Evolutionary conservation across 2,797 vertebrate genomes (phyloP), one percentile per base, ranked within the genome.

Genomic region (Pyrocephalus nanus): DNA sequence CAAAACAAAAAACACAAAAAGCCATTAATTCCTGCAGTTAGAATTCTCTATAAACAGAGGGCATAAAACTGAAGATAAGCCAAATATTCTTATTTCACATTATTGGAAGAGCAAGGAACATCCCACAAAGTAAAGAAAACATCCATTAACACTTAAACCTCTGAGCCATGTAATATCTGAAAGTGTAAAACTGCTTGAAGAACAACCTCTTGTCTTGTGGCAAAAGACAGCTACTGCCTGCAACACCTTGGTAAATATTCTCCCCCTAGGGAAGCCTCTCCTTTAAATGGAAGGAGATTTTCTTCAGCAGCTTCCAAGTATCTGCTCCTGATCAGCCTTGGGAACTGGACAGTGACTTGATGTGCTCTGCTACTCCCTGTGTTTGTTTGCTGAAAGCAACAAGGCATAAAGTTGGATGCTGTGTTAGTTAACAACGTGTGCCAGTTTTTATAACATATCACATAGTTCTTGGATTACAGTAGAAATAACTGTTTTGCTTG

Each of bases 401-500:
- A 42, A 88, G 57, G 77, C 88, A 54, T 13, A 11, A 45, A 86
- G 94, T 51, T 9, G 45, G 65, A 50, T 6, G 50, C 11, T 3
- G 32, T 7, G 48, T 12, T 29, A 34, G 64, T 57, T 60, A 71
- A 66, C 45, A 78, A 30, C 1, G 0, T 23, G 42, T 58, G 84
- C 94, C 91, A 67, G 81, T 43, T 95, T 86, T 92, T 66, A 54
- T 53, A 92, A 54, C 71, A 34, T 47, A 85, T 45, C 69, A 58
- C 40, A 82, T 20, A 78, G 50, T 36, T 93, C 92, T 94, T 95
- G 76, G 78, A 93, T 95, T 93, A 91, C 94, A 94, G 91, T 40
- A 92, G 67, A 74, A 97, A 89, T 79, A 92, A 88, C 58, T 96
- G 94, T 95, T 97, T 96, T 90, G 53, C 71, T 97, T 98, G 98